Conservation (phyloP, 2,888 invertebrate species). For the Monochamus alternatus region DNA sequence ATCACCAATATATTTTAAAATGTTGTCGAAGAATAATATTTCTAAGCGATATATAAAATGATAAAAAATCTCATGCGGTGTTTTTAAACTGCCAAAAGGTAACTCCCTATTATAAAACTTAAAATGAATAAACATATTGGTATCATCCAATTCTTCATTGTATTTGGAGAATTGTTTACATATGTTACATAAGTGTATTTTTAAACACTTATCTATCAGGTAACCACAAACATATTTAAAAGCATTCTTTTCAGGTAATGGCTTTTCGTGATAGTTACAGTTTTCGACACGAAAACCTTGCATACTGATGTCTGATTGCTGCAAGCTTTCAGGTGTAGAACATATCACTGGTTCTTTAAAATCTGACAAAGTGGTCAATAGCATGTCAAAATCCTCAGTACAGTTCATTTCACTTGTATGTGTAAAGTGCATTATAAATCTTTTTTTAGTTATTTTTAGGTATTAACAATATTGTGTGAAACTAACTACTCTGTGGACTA, state of each 20-base stretch:
- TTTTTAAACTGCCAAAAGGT: slow-evolving; percentile 39
- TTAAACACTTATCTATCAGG: slow-evolving; percentile 29
- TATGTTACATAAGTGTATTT: slow-evolving; percentile 28
- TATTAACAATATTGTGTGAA: too few relatives aligned
- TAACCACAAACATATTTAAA: slow-evolving; percentile 40
- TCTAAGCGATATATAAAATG: slow-evolving; percentile 23
- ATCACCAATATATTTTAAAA: not conserved
- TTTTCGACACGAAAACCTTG: slow-evolving; percentile 15
- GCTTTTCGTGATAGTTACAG: slow-evolving; percentile 32
- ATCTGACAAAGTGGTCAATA: slow-evolving; percentile 21
- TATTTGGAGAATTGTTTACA: slow-evolving; percentile 32
- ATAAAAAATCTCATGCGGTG: slow-evolving; percentile 35
- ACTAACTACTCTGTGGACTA: too few relatives aligned
- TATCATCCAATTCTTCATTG: slow-evolving; percentile 24
- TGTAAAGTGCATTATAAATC: slow-evolving; percentile 26
- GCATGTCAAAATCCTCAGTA: slow-evolving; percentile 28
- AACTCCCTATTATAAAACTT: slow-evolving; percentile 34
- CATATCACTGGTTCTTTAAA: slow-evolving; percentile 1
- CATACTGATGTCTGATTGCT: slow-evolving; percentile 1
- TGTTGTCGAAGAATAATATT: slow-evolving; percentile 13
- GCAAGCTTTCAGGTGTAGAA: not conserved
- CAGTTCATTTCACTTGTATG: slow-evolving; percentile 37
- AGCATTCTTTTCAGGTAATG: slow-evolving; percentile 40
- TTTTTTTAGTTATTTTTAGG: too few relatives aligned
- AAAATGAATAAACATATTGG: slow-evolving; percentile 39